Conservation (phyloP, 2,797 vertebrate species). For the Neoniphon sammara region DNA sequence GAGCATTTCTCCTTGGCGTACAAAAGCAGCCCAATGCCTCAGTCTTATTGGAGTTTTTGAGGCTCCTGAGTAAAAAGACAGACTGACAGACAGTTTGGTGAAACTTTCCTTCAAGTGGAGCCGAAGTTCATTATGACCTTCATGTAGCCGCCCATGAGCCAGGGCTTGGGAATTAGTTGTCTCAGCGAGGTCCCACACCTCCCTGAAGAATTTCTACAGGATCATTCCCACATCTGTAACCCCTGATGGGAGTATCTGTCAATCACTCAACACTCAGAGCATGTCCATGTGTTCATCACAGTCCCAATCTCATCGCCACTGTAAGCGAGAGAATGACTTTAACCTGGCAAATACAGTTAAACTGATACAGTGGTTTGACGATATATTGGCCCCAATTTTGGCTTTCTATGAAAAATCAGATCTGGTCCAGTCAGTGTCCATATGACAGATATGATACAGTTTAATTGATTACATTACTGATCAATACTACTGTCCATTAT, state of each 20-base stretch:
- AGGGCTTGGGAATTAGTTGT: constrained; percentile 41
- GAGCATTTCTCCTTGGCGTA: constrained; percentile 20
- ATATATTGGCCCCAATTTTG: no score
- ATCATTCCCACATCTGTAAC: constrained; percentile 41
- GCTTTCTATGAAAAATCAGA: no score
- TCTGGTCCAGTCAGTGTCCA: no score
- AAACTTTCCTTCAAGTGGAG: constrained; percentile 7
- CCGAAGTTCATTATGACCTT: constrained; percentile 45
- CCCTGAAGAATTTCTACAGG: constrained; percentile 10
- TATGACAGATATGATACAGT: no score
- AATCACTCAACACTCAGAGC: constrained; percentile 44
- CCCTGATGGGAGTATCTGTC: constrained; percentile 31
- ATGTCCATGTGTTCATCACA: constrained; percentile 27
- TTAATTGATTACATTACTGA: no score
- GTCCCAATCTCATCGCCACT: constrained; percentile 14
- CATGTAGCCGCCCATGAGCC: constrained; percentile 30
- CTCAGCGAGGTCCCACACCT: constrained; percentile 21
- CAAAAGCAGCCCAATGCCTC: constrained; percentile 22
- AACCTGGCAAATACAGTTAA: no score
- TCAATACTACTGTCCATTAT: no score
- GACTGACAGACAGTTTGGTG: constrained; percentile 35
- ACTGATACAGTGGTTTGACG: no score
- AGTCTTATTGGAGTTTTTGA: constrained; percentile 21
- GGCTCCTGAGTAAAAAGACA: constrained; percentile 16
- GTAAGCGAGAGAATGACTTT: no score